Evolutionary conservation across 1,140 invertebrate genomes (phyloP), one percentile per base, ranked within the genome.

Genomic region (Colletes gigas): DNA sequence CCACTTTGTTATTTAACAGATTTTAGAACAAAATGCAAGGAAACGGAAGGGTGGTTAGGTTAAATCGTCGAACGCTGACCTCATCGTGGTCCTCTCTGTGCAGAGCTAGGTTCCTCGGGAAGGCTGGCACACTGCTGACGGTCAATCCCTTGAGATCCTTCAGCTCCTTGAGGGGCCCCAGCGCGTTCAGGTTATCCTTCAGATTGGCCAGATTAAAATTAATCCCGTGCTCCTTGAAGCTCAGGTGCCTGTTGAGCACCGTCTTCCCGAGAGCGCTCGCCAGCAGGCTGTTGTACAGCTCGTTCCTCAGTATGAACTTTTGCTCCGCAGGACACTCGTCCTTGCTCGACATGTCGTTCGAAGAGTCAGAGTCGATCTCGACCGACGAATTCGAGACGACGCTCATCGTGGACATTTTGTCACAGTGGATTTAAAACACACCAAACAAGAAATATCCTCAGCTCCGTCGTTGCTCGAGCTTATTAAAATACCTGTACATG

Each of bases 241-340:
- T 90, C 73, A 93, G 87, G 86, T 93, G 92, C 66, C 91, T 84
- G 83, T 93, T 93, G 63, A 93, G 88, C 55, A 93, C 94, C 41
- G 92, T 92, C 81, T 93, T 93, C 60, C 94, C 94, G 6, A 96
- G 95, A 10, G 95, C 95, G 89, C 94, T 97, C 30, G 96, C 96
- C 82, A 97, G 92, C 65, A 97, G 94, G 88, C 95, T 97, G 90
- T 97, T 97, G 89, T 97, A 97, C 80, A 97, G 93, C 86, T 97
- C 96, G 74, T 96, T 95, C 9, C 96, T 96, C 79, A 97, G 93
- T 17, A 97, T 91, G 87, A 97, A 96, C 84, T 93, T 93, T 62
- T 91, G 90, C 44, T 93, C 92, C 65, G 84, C 73, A 44, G 87
- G 86, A 62, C 65, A 85, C 0, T 92, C 92, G 69, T 92, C 89